Base-by-base conservation (phyloP, 2,797 vertebrate species). In the Sparidentex hasta region DNA sequence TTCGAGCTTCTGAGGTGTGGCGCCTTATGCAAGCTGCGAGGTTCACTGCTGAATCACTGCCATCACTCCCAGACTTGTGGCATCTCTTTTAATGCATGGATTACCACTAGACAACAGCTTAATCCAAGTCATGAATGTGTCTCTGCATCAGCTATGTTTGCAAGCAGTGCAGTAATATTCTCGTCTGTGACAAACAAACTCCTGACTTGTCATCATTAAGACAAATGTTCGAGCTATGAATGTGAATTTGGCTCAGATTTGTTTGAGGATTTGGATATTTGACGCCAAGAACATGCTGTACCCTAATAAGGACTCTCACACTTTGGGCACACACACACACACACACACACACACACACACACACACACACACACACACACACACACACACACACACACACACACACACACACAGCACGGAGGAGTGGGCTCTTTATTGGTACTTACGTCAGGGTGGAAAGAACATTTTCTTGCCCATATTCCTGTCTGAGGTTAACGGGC, bases 381-480 rank as follows among this genome's bases (percentile, higher is more conserved):
- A 78, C 58, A 54, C 68, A 61, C 54, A 41, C 46, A 64, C 58
- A 54, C 68, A 61, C 63, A 81, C 71, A 23, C 41, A 18, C 50
- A 33, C 57, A 67, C 46, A 70, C 57, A 59, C 82, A 52, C 59
- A 73, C 61, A 78, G 50, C 65, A 70, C 76, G 68, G 84, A 86
- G 80, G 82, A 75, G 74, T 80, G 83, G 81, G 75, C 64, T 84
- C 83, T 94, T 94, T 93, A 94, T 92, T 93, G 87, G 87, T 76
- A 54, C 87, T 94, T 90, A 91, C 89, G 86, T 93, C 93, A 92
- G 86, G 57, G 71, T 94, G 94, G 92, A 95, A 94, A 94, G 90
- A 95, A 92, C 83, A 90, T 78, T 84, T 90, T 83, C 83, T 80
- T 90, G 90, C 90, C 90, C 91, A 91, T 93, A 87, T 92, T 92